These are phyloP conservation scores for Ardeotis arabs DNA, from an alignment of 2,113 vertebrate genomes.

Conservation along the genomic window DNA sequence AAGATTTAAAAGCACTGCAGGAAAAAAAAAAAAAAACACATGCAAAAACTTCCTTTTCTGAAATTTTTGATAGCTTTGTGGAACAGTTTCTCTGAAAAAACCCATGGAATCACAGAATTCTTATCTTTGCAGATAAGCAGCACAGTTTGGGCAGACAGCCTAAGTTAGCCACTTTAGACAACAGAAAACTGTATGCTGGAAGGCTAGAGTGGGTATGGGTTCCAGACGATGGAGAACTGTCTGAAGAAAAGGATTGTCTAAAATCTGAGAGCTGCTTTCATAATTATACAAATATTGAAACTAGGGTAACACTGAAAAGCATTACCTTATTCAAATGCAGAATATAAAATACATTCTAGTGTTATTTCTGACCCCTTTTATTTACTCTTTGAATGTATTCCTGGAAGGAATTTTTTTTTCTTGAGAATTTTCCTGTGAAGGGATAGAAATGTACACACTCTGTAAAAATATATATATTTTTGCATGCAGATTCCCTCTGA, in stretches of 20 bases:
- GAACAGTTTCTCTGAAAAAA: background rate
- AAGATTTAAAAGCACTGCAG: background rate
- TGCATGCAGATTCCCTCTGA: background rate
- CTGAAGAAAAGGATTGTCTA: background rate
- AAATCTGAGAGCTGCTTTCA: background rate
- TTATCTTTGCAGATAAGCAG: background rate
- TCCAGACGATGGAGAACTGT: background rate
- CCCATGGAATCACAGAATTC: background rate
- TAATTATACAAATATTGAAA: background rate
- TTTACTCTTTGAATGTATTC: background rate
- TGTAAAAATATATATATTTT: background rate
- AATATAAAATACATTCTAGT: background rate
- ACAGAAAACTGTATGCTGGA: background rate
- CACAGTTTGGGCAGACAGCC: background rate
- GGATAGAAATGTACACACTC: rapidly evolving
- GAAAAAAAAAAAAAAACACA: background rate
- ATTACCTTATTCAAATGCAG: background rate
- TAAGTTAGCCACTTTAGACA: background rate
- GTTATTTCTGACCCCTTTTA: background rate
- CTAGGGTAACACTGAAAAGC: background rate
- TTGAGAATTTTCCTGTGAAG: background rate
- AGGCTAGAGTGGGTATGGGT: background rate
- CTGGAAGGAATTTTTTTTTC: background rate
- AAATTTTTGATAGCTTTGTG: background rate
- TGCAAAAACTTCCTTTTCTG: background rate